A percentile compares a stretch with the other conserved stretches of the same genome.
Evolutionary conservation across 1,140 invertebrate species (phyloP).

Genomic region (Macrostomum lignano): DNA sequence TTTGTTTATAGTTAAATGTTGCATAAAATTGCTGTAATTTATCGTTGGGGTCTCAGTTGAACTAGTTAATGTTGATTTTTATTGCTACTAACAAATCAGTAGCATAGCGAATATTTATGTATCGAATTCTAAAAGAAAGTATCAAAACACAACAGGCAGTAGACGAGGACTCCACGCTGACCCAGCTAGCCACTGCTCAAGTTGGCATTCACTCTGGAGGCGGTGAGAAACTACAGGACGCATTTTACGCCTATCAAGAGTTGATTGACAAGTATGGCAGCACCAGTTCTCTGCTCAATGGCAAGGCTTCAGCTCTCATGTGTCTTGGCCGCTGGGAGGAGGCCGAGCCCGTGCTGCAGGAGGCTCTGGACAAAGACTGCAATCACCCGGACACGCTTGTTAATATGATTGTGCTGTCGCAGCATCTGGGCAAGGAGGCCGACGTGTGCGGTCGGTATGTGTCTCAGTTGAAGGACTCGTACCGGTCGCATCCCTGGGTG

Average conservation of each 20-base stretch:
- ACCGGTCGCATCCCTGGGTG: conserved; percentile 46
- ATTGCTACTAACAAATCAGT: too few relatives aligned
- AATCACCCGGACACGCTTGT: conserved; percentile 72
- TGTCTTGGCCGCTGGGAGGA: conserved; percentile 62
- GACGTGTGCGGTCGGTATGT: conserved; percentile 51
- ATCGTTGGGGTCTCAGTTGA: too few relatives aligned
- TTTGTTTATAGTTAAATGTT: background rate
- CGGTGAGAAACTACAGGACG: conserved; percentile 79
- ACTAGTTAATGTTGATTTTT: too few relatives aligned
- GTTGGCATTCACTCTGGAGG: too few relatives aligned
- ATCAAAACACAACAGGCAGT: too few relatives aligned
- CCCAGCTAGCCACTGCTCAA: too few relatives aligned
- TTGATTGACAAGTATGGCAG: conserved; percentile 61
- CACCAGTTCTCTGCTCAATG: conserved; percentile 55
- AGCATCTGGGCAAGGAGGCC: conserved; percentile 51
- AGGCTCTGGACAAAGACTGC: conserved; percentile 55
- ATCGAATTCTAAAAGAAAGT: too few relatives aligned
- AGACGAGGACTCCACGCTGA: too few relatives aligned
- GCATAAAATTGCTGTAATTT: too few relatives aligned
- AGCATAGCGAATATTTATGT: too few relatives aligned
- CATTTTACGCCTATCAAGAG: conserved; percentile 90
- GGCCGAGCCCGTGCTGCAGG: conserved; percentile 57
- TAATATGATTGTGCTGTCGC: conserved; percentile 60
- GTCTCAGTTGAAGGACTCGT: conserved; percentile 53
- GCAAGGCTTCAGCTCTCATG: conserved; percentile 62